Evolutionary conservation across 2,888 invertebrate genomes (phyloP), one percentile per base, ranked within the genome.

Genomic region (Pimpla rufipes): DNA sequence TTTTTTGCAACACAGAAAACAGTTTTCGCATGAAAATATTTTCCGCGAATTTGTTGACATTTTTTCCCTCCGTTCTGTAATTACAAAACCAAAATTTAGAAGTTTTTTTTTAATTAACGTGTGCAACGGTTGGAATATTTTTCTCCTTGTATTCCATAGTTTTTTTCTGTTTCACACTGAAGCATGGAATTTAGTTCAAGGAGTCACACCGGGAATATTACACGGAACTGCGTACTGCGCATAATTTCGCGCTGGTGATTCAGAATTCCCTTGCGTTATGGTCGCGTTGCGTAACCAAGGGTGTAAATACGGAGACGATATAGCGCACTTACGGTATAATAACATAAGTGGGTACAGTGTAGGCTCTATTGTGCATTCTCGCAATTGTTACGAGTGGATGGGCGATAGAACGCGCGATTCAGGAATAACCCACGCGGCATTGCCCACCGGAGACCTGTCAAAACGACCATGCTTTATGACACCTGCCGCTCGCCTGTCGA

Each of bases 391-490:
- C 13, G 45, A 18, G 10, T 52, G 16, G 21, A 59, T 59, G 76
- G 57, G 10, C 71, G 67, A 77, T 73, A 8, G 21, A 42, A 13
- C n/a, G 66, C 29, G 18, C 42, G 59, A 29, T 66, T 47, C 47
- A 50, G 67, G 59, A 74, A 35, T 42, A 68, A 64, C 67, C 47
- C 82, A 74, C 82, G 74, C 82, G 78, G 74, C 47, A 40, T 68
- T 74, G 57, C 73, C 77, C 78, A 78, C 73, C 62, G n/a, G 50
- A 79, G 68, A 79, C 35, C 82, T 70, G 74, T 82, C 82, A 55
- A 74, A 81, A 68, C 13, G 76, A 13, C 55, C 29, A 74, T 82
- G 42, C 59, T 82, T 82, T 82, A 82, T 74, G 78, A 82, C 78
- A 79, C 74, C 74, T 82, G 82, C 64, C 73, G 52, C 21, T 67